Evolutionary conservation across 2,113 vertebrate species (phyloP).

Genomic region (Aldabrachelys gigantea): DNA sequence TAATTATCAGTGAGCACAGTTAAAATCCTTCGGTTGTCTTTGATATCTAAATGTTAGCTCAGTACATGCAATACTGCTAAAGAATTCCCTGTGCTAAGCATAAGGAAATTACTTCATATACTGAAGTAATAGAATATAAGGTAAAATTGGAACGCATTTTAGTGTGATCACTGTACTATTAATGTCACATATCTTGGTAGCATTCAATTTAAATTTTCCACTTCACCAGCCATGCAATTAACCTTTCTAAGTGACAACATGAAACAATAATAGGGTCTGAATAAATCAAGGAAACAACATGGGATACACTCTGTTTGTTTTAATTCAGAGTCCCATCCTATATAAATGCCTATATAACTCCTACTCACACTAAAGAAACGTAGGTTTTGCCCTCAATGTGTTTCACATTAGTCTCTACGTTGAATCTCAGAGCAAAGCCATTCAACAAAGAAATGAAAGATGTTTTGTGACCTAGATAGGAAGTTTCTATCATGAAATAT

Average conservation of each 20-base stretch:
- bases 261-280: not conserved
- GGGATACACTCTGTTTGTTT: not conserved
- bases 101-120: not conserved
- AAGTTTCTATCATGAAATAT: not conserved
- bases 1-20: fast-evolving
- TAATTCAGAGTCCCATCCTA: not conserved
- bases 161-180: not conserved
- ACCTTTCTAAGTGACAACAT: not conserved
- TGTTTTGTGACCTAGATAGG: slow-evolving; percentile 33
- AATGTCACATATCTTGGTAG: not conserved
- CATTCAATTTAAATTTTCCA: not conserved
- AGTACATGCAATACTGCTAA: not conserved
- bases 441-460: not conserved
- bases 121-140: not conserved
- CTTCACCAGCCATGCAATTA: not conserved
- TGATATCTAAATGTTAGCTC: not conserved
- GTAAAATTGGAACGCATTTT: not conserved
- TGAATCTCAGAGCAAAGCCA: too few species aligned
- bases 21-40: not conserved
- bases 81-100: not conserved
- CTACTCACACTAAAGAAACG: not conserved
- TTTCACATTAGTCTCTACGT: slow-evolving; percentile 20
- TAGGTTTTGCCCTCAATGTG: slow-evolving; percentile 9
- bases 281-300: not conserved
- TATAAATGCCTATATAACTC: not conserved